These are phyloP conservation scores for Conomelus anceps DNA, from an alignment of 2,888 invertebrate genomes.

Conservation along the genomic window DNA sequence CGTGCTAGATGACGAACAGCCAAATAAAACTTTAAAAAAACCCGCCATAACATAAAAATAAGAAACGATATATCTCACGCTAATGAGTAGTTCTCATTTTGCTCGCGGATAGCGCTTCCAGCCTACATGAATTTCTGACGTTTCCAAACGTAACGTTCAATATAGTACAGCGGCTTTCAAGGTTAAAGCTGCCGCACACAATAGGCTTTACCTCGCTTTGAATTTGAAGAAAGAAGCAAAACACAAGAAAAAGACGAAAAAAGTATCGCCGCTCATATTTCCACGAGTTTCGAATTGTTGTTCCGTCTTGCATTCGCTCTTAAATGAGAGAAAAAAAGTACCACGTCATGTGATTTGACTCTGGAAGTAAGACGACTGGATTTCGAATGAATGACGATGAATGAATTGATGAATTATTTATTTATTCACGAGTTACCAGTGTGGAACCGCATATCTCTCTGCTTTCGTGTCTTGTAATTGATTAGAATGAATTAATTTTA, in stretches of 20 bases:
- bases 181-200: neutral
- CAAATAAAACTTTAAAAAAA: no score
- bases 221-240: neutral
- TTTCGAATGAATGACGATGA: neutral
- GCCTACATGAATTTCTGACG: neutral
- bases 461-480: neutral
- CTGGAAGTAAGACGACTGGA: neutral
- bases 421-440: neutral
- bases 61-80: no score
- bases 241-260: neutral
- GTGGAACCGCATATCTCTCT: neutral
- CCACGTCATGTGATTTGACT: neutral
- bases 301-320: neutral
- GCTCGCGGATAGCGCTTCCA: neutral
- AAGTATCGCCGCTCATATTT: neutral
- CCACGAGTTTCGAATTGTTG: neutral
- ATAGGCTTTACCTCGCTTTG: neutral
- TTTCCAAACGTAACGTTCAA: neutral
- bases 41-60: no score
- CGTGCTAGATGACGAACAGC: no score
- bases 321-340: neutral
- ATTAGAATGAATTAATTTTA: neutral
- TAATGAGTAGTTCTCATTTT: neutral
- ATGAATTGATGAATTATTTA: neutral
- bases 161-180: neutral